These are phyloP conservation scores for Pterophyllum scalare DNA, from an alignment of 2,113 vertebrate genomes.

Conservation along the genomic window DNA sequence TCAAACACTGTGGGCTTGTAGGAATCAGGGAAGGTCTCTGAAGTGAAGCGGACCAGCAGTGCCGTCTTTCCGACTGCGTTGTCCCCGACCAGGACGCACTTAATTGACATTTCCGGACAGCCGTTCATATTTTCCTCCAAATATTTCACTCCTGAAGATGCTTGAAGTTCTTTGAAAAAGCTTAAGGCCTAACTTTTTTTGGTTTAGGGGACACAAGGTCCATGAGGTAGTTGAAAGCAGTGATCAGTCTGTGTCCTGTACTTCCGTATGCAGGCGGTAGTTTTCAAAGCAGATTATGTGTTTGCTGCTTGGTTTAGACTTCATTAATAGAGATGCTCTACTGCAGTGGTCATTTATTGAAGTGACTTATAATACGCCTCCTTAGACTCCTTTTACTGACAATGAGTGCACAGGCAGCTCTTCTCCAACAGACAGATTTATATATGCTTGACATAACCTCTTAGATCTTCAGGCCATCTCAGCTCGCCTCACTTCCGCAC, in stretches of 20 bases:
- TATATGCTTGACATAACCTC: neutral
- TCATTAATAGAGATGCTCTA: neutral
- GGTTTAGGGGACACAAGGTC: neutral
- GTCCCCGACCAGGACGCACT: conserved; percentile 96
- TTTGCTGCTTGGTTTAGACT: neutral
- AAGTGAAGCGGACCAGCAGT: conserved; percentile 93
- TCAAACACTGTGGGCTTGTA: conserved; percentile 97
- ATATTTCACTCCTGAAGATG: neutral
- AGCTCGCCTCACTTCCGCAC: neutral
- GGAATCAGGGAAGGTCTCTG: conserved; percentile 92
- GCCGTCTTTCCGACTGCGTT: conserved; percentile 94
- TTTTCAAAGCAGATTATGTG: neutral
- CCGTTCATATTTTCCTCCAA: conserved; percentile 62
- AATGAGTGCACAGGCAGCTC: neutral
- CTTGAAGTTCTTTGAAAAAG: neutral
- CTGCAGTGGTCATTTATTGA: neutral
- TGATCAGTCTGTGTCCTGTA: neutral
- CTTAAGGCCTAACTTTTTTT: neutral
- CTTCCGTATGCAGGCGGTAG: neutral
- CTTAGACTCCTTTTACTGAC: neutral
- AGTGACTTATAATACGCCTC: neutral
- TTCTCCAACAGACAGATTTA: neutral
- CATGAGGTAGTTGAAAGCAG: neutral
- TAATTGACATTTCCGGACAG: conserved; percentile 85
- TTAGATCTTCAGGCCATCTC: neutral